Conservation (phyloP, 2,888 invertebrate genomes). For the Itoplectis maculator region DNA sequence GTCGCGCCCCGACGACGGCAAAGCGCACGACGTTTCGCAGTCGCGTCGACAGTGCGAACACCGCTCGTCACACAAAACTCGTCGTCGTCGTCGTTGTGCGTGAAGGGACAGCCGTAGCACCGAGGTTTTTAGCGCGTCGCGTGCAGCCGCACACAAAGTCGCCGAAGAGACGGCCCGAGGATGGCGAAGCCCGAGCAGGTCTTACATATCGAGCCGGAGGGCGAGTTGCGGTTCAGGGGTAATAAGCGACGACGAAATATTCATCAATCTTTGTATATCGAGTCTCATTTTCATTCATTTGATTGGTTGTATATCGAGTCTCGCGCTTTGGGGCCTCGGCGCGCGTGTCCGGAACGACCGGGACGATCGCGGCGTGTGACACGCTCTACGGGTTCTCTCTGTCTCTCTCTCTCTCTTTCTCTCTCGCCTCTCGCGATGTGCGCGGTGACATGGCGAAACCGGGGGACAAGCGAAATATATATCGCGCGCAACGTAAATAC, state of each 20-base stretch:
- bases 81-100: too few relatives aligned
- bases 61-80: too few relatives aligned
- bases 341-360: neutral
- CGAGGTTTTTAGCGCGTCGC: conserved; percentile 56
- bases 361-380: neutral
- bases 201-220: conserved; percentile 94
- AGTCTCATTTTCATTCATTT: neutral
- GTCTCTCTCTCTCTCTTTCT: too few relatives aligned
- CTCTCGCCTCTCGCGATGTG: neutral
- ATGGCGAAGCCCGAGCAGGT: conserved; percentile 92
- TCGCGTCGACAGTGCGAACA: neutral
- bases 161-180: conserved; percentile 76
- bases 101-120: conserved; percentile 10
- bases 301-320: too few relatives aligned
- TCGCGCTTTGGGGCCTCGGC: neutral
- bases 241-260: conserved; percentile 79
- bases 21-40: conserved; percentile 17
- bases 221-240: conserved; percentile 96
- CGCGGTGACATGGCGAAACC: conserved; percentile 60
- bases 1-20: conserved; percentile 16
- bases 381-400: too few relatives aligned
- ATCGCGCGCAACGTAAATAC: conserved; percentile 36
- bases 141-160: conserved; percentile 45
- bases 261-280: too few relatives aligned
- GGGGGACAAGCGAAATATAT: conserved; percentile 27